These are phyloP conservation scores for Epizoanthus illoricatus DNA, from an alignment of 92 coral and sea anemone genomes.

Conservation along the genomic window DNA sequence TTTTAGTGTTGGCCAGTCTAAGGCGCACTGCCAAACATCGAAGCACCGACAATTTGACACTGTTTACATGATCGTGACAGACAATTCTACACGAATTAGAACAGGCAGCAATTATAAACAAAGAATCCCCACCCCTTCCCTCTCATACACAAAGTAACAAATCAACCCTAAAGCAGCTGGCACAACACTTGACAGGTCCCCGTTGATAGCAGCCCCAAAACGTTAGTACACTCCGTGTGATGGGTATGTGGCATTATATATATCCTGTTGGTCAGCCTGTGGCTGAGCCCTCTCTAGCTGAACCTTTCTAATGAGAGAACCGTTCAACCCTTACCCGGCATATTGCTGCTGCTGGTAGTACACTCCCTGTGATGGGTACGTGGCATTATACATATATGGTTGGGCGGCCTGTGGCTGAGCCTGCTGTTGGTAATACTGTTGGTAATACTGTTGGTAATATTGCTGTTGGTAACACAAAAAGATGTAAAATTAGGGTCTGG, in stretches of 20 bases:
- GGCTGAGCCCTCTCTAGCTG: background rate
- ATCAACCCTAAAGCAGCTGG: no score
- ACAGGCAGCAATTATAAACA: no score
- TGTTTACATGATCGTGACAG: no score
- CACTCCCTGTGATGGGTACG: constrained; percentile 32
- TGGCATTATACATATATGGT: constrained; percentile 25
- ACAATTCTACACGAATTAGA: no score
- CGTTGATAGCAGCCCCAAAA: background rate
- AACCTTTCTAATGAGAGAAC: background rate
- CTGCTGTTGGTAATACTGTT: constrained; percentile 34
- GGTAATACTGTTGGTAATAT: constrained; percentile 28
- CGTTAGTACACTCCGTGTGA: constrained; percentile 33
- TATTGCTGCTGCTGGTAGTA: constrained; percentile 36
- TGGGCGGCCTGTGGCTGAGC: constrained; percentile 28
- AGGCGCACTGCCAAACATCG: no score
- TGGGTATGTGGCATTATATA: constrained; percentile 28
- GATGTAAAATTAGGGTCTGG: no score
- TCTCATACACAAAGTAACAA: no score
- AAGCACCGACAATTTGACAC: no score
- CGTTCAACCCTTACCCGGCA: constrained; percentile 14
- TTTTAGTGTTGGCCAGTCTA: no score
- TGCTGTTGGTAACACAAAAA: background rate
- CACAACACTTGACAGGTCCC: no score
- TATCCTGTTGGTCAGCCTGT: constrained; percentile 19
- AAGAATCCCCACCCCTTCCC: no score